A percentile compares a stretch with the other conserved stretches of the same genome.
These are phyloP conservation scores for Dexiosoma caninum DNA, from an alignment of 2,888 invertebrate genomes.

Conservation along the genomic window DNA sequence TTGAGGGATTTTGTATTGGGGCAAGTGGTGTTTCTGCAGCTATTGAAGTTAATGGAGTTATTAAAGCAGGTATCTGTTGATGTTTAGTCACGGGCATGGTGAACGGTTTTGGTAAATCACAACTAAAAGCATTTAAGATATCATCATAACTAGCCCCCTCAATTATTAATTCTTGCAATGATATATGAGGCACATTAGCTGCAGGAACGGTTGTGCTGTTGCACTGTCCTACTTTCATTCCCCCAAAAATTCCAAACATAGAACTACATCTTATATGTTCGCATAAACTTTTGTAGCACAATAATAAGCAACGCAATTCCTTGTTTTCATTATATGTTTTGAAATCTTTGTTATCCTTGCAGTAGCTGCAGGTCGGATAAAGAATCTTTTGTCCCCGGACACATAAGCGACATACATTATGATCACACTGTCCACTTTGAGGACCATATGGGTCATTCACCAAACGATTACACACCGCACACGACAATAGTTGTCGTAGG, in stretches of 20 bases:
- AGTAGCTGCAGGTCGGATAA: slow-evolving; percentile 90
- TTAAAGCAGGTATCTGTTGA: slow-evolving; percentile 38
- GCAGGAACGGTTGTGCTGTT: slow-evolving; percentile 60
- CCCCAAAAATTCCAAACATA: slow-evolving; percentile 79
- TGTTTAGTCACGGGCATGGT: slow-evolving; percentile 80
- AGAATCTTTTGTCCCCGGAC: slow-evolving; percentile 90
- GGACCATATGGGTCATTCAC: slow-evolving; percentile 90
- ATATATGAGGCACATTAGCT: slow-evolving; percentile 75
- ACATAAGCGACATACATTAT: slow-evolving; percentile 92
- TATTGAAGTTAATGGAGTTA: slow-evolving; percentile 60
- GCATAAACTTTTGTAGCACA: slow-evolving; percentile 94
- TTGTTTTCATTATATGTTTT: slow-evolving; percentile 89
- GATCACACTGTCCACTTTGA: slow-evolving; percentile 86
- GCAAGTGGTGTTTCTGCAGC: slow-evolving; percentile 68
- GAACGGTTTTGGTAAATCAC: slow-evolving; percentile 81
- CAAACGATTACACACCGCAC: slow-evolving; percentile 92
- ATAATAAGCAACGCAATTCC: slow-evolving; percentile 87
- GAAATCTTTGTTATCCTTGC: slow-evolving; percentile 89
- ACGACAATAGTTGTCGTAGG: slow-evolving; percentile 90
- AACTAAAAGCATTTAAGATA: slow-evolving; percentile 83
- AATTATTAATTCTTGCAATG: slow-evolving; percentile 82
- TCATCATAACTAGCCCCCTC: slow-evolving; percentile 89
- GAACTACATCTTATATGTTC: slow-evolving; percentile 87
- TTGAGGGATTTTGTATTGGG: slow-evolving; percentile 52
- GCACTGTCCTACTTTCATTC: slow-evolving; percentile 51